Conservation (phyloP, 2,113 vertebrate species). For the Lampris incognitus region DNA sequence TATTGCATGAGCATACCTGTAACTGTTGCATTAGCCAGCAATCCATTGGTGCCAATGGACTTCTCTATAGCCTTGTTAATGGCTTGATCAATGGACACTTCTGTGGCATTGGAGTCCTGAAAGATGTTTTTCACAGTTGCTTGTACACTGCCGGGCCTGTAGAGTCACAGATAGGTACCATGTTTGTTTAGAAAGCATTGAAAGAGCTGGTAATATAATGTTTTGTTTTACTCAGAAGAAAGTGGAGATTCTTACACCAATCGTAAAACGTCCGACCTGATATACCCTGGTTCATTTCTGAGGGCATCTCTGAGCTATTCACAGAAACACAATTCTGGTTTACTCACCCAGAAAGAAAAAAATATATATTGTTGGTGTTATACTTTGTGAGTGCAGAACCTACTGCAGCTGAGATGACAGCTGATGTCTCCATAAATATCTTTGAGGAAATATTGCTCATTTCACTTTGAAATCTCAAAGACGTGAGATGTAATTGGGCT, state of each 20-base stretch:
- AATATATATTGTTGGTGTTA: background rate
- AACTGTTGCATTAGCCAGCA: conserved; percentile 37
- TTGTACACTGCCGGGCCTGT: conserved; percentile 77
- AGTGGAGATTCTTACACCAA: conserved; percentile 69
- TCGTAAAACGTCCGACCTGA: conserved; percentile 59
- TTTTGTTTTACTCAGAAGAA: conserved; percentile 3
- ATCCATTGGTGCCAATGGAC: background rate
- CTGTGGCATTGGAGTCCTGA: conserved; percentile 32
- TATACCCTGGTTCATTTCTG: conserved; percentile 44
- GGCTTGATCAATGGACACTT: background rate
- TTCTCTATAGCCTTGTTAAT: conserved; percentile 19
- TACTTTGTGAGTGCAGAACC: conserved; percentile 5
- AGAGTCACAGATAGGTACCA: conserved; percentile 13
- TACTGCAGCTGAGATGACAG: conserved; percentile 58
- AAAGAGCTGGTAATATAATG: background rate
- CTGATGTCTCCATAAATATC: conserved; percentile 53
- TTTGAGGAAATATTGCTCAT: conserved; percentile 73
- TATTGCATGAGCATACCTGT: conserved; percentile 15
- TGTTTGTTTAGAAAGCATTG: background rate
- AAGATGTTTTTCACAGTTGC: conserved; percentile 78
- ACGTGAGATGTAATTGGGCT: conserved; percentile 67
- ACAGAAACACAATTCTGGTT: conserved; percentile 16
- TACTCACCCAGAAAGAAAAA: background rate
- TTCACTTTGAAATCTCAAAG: conserved; percentile 9
- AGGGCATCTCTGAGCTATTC: conserved; percentile 64